phyloP scores from a whole-genome alignment of 2,797 vertebrate species.

The Sebastes melanostomus region DNA sequence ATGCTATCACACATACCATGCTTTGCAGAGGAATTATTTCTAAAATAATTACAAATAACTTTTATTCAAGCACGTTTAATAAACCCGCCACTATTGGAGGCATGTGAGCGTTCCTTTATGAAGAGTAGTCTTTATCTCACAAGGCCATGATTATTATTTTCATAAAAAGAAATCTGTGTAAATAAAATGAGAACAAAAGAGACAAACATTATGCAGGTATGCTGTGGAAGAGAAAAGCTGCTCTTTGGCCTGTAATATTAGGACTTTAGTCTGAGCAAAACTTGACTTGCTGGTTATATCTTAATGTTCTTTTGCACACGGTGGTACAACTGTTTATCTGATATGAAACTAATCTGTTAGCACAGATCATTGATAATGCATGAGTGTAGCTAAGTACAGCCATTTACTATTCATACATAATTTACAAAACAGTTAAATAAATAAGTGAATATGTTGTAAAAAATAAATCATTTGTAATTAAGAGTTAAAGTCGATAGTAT shows the following conservation, averaged over 20 bases:
- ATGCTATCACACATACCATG: neutral
- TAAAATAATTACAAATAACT: neutral
- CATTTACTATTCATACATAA: conserved; percentile 20
- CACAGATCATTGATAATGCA: conserved; percentile 11
- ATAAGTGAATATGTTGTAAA: neutral
- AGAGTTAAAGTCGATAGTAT: neutral
- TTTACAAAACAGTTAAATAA: conserved; percentile 16
- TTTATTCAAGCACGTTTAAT: neutral
- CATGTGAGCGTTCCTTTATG: neutral
- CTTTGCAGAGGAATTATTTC: neutral
- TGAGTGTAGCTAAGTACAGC: neutral
- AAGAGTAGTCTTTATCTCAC: conserved; percentile 1
- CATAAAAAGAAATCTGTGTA: neutral
- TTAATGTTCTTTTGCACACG: neutral
- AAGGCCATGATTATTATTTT: neutral
- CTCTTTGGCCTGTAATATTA: neutral
- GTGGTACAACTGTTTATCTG: neutral
- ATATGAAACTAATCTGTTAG: conserved; percentile 8
- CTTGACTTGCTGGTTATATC: neutral
- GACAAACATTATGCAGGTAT: neutral
- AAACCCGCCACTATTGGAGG: neutral
- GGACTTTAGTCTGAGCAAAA: neutral
- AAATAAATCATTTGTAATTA: conserved; percentile 18
- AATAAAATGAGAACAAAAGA: neutral
- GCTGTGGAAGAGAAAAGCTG: neutral